Percentiles rank a stretch among this genome's conserved stretches.
Evolutionary conservation across 2,797 vertebrate genomes (phyloP).

Genomic region (Botia kubotai): DNA sequence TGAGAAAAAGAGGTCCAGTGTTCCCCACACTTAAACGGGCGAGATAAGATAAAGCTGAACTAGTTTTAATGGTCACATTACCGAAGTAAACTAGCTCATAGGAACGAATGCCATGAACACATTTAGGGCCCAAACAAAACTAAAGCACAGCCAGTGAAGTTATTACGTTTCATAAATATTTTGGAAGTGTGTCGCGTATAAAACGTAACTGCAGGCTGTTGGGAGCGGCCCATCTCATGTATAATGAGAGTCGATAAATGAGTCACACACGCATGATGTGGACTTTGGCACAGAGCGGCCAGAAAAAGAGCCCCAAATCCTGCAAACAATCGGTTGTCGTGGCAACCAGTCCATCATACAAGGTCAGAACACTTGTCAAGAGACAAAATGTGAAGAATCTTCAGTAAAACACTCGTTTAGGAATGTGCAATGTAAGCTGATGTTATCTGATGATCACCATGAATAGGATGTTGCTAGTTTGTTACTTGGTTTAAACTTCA

Average conservation of each 20-base stretch:
- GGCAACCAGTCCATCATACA: slow-evolving; percentile 60
- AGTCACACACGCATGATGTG: slow-evolving; percentile 72
- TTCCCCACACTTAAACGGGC: slow-evolving; percentile 58
- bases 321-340: slow-evolving; percentile 71
- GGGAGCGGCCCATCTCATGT: slow-evolving; percentile 65
- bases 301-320: slow-evolving; percentile 62
- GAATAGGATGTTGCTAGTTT: no score
- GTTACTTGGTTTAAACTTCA: neutral
- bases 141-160: slow-evolving; percentile 56
- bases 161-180: slow-evolving; percentile 61
- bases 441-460: no score
- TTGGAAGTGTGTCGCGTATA: slow-evolving; percentile 66
- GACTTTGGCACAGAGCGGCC: slow-evolving; percentile 66
- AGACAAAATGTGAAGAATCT: slow-evolving; percentile 8
- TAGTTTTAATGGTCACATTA: slow-evolving; percentile 63
- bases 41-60: slow-evolving; percentile 61
- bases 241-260: slow-evolving; percentile 61
- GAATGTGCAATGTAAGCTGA: slow-evolving; percentile 20
- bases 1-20: slow-evolving; percentile 50
- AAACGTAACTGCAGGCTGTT: slow-evolving; percentile 65
- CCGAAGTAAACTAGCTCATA: slow-evolving; percentile 65
- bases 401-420: slow-evolving; percentile 4
- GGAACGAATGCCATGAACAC: slow-evolving; percentile 64
- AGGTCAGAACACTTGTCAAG: slow-evolving; percentile 14
- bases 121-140: slow-evolving; percentile 35